phyloP scores from a whole-genome alignment of 1,140 invertebrate species.

The Anastatus disparis region DNA sequence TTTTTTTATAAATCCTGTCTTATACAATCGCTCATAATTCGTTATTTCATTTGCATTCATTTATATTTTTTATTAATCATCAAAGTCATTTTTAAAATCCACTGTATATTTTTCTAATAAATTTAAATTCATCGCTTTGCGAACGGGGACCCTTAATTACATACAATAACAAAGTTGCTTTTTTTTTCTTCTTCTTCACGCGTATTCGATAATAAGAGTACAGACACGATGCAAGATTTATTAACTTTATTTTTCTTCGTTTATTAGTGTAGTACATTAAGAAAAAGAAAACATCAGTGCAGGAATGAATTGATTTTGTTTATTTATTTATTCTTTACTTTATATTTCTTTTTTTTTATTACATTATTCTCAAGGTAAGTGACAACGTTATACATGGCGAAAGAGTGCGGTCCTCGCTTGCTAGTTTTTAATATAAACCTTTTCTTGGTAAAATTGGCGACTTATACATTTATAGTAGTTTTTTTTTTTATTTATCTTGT shows the following conservation, averaged over 20 bases:
- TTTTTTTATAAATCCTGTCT: too few relatives aligned
- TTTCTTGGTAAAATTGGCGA: slow-evolving; percentile 24
- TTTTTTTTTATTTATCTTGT: slow-evolving; percentile 10
- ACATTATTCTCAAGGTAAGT: slow-evolving; percentile 21
- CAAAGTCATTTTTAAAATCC: too few relatives aligned
- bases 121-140: slow-evolving; percentile 1
- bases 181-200: slow-evolving; percentile 15
- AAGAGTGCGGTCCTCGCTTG: slow-evolving; percentile 21
- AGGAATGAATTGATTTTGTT: slow-evolving; percentile 38
- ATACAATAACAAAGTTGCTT: too few relatives aligned
- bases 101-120: too few relatives aligned
- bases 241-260: background rate
- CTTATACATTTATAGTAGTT: too few relatives aligned
- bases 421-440: slow-evolving; percentile 9
- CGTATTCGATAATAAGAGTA: slow-evolving; percentile 7
- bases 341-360: too few relatives aligned
- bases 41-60: background rate
- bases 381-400: slow-evolving; percentile 14
- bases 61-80: too few relatives aligned
- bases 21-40: too few relatives aligned
- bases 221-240: slow-evolving; percentile 23
- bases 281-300: slow-evolving; percentile 32
- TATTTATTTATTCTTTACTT: too few relatives aligned
- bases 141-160: slow-evolving; percentile 29
- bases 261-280: slow-evolving; percentile 33